Percentiles rank a stretch among this genome's conserved stretches.
Evolutionary conservation across 2,888 invertebrate genomes (phyloP).

Genomic region (Dichetophora obliterata): DNA sequence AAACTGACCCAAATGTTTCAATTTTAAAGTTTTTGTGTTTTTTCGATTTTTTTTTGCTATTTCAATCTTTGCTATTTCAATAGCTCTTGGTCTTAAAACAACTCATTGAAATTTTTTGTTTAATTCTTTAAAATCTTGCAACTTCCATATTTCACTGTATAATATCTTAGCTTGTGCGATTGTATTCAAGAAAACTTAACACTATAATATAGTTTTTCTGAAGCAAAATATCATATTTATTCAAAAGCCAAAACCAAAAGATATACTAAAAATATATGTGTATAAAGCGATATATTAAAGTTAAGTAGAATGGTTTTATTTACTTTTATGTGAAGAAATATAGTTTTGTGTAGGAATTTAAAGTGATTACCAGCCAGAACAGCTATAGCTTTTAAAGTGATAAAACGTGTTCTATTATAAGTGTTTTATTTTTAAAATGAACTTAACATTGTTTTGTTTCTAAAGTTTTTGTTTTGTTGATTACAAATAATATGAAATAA

Average conservation of each 20-base stretch:
- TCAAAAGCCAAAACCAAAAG: slow-evolving; percentile 16
- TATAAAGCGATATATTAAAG: background rate
- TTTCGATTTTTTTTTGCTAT: no score
- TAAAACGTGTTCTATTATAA: background rate
- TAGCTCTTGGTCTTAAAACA: no score
- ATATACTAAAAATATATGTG: slow-evolving; percentile 14
- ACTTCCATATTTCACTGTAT: background rate
- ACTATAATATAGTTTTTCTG: background rate
- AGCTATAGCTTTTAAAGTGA: background rate
- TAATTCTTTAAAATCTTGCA: no score
- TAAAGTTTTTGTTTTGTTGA: background rate
- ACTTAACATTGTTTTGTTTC: background rate
- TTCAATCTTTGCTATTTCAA: no score
- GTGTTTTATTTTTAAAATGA: background rate
- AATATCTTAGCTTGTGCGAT: background rate
- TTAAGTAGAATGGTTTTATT: background rate
- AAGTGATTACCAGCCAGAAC: background rate
- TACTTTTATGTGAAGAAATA: background rate
- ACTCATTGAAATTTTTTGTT: no score
- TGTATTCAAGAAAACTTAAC: background rate
- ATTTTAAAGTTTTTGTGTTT: no score
- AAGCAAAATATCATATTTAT: slow-evolving; percentile 8
- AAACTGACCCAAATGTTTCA: no score
- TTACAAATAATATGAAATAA: slow-evolving; percentile 6
- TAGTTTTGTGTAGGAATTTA: slow-evolving; percentile 3